Evolutionary conservation across 2,888 invertebrate species (phyloP).

Genomic region (Leucophora obtusa): DNA sequence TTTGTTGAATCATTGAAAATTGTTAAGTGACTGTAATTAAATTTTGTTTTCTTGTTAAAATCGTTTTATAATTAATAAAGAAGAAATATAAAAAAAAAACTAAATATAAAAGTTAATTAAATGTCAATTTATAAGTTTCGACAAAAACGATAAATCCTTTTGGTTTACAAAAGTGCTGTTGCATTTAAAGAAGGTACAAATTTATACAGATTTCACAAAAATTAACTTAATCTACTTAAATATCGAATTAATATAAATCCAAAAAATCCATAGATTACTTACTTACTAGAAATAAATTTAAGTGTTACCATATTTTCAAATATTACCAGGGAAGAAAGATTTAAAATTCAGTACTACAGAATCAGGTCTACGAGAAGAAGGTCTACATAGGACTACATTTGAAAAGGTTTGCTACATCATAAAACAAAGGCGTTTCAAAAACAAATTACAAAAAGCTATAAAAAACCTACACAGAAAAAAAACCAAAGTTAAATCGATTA

Average conservation of each 20-base stretch:
- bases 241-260: background rate
- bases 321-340: background rate
- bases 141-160: background rate
- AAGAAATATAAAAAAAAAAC: background rate
- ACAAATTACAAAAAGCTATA: too few species aligned
- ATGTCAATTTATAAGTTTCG: background rate
- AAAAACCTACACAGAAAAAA: too few species aligned
- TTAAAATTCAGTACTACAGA: background rate
- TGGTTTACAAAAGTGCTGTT: background rate
- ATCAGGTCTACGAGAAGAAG: background rate
- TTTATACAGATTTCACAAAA: background rate
- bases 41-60: slow-evolving; percentile 14
- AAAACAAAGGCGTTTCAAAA: background rate
- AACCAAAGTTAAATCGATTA: too few species aligned
- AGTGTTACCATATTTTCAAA: background rate
- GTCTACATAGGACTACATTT: slow-evolving; percentile 15
- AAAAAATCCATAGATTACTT: background rate
- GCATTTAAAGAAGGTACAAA: background rate
- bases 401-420: background rate
- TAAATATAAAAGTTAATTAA: background rate
- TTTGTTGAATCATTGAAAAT: slow-evolving; percentile 15
- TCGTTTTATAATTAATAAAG: background rate
- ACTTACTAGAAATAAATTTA: background rate
- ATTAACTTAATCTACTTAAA: background rate
- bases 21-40: background rate